Base-by-base conservation (phyloP, 2,113 vertebrate genomes). In the Lasiurus cinereus region DNA sequence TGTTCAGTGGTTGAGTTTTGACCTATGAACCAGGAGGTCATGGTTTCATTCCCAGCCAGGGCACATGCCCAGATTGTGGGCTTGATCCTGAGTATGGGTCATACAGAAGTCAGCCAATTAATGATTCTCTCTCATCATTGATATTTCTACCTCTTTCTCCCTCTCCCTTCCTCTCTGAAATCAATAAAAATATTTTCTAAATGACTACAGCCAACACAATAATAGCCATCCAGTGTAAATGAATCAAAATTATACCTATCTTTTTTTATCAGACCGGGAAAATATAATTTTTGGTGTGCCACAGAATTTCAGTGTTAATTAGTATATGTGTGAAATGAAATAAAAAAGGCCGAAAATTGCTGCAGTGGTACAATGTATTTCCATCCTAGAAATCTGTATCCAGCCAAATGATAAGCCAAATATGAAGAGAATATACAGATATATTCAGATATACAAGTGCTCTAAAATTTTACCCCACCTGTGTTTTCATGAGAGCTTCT, bases 361-460 rank as follows among this genome's bases (percentile, higher is more conserved):
- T 19, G 46, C 59, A 54, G 2, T 48, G 6, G 39, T 50, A 19
- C 0, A 18, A 94, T 50, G 31, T 56, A 72, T 56, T 24, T 83
- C 39, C 27, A 93, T 64, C 66, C 1, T 9, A 77, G 48, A 94
- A 56, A 56, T 62, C 33, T 95, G n/a, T 77, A 83, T 67, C 79
- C 48, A 87, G 19, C 8, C 36, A 92, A 92, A 62, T 39, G 56
- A 14, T 27, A 85, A 93, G 19, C 62, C 29, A 67, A 93, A 69
- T 54, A 19, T 74, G 27, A 95, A 95, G 43, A 83, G 16, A 24
- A 16, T 67, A 85, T 29, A n/a, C 82, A 86, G 33, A 72, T 15
- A 52, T 79, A n/a, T 66, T 93, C 29, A 66, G 64, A 91, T 83
- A 80, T 3, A 4, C 15, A 70, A 82, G 6, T 0, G 1, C 19